Percentiles rank a stretch among this genome's conserved stretches.
Conservation (phyloP, 1,140 invertebrate species). For the Rhopalosiphum padi region DNA sequence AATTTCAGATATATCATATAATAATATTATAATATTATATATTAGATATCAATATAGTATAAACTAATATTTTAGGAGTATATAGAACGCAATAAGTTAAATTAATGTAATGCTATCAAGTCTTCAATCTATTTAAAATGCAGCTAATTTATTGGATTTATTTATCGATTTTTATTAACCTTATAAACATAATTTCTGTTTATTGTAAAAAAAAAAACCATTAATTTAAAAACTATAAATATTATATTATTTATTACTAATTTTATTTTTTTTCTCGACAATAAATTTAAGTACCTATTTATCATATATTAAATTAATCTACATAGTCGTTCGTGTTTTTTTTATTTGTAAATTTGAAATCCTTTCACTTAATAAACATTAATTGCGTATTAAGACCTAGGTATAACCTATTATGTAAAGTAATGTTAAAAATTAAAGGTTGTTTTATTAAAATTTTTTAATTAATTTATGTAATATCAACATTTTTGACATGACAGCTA, state of each 20-base stretch:
- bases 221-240: not conserved
- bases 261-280: not conserved
- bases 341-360: conserved; percentile 1
- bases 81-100: not conserved
- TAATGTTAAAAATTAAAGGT: not conserved
- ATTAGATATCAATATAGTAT: not conserved
- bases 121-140: too few species aligned
- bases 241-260: not conserved
- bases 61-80: not conserved
- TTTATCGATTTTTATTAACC: too few species aligned
- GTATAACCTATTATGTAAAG: not conserved
- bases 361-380: conserved; percentile 6
- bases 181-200: too few species aligned
- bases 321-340: not conserved
- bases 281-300: not conserved
- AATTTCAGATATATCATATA: not conserved
- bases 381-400: not conserved
- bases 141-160: too few species aligned
- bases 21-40: not conserved
- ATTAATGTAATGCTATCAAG: not conserved
- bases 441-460: not conserved
- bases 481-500: conserved; percentile 13
- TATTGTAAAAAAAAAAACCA: too few species aligned
- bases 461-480: not conserved
- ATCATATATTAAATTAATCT: not conserved